Percentiles rank a stretch among this genome's conserved stretches.
Conservation (phyloP, 2,797 vertebrate species). For the Petrocephalus schoutedeni region DNA sequence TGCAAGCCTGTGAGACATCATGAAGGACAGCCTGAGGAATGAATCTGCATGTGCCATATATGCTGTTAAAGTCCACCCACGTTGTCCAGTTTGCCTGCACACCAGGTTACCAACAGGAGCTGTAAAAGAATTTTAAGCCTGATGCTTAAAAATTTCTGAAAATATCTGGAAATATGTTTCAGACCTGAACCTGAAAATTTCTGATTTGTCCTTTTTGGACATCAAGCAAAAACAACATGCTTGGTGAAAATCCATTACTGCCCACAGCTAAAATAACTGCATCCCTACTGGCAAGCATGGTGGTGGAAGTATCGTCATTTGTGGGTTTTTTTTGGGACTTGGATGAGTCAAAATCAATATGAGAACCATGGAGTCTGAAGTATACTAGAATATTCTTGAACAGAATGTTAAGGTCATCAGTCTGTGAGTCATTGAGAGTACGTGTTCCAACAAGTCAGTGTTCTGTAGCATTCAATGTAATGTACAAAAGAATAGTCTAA, state of each 20-base stretch:
- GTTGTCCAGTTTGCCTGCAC: not conserved
- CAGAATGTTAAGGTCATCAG: not conserved
- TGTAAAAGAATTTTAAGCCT: not conserved
- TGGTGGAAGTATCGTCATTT: not conserved
- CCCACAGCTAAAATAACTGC: not conserved
- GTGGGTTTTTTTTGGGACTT: not conserved
- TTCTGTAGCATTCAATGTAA: not conserved
- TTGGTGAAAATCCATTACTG: not conserved
- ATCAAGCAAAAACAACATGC: not conserved
- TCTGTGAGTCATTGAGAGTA: not conserved
- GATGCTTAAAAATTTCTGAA: not conserved
- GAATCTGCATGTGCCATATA: not conserved
- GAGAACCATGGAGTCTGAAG: not conserved
- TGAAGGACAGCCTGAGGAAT: not conserved
- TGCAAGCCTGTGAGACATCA: conserved; percentile 30
- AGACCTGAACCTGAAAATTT: not conserved
- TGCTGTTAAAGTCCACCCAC: not conserved
- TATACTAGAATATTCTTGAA: not conserved
- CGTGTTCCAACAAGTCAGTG: not conserved
- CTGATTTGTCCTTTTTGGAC: not conserved
- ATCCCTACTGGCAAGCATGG: not conserved
- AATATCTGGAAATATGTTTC: not conserved
- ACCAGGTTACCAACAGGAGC: not conserved
- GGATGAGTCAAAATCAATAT: not conserved
- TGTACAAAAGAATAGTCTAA: not conserved